A percentile compares a stretch with the other conserved stretches of the same genome.
Evolutionary conservation across 2,797 vertebrate species (phyloP).

Genomic region (Sus cebifrons): DNA sequence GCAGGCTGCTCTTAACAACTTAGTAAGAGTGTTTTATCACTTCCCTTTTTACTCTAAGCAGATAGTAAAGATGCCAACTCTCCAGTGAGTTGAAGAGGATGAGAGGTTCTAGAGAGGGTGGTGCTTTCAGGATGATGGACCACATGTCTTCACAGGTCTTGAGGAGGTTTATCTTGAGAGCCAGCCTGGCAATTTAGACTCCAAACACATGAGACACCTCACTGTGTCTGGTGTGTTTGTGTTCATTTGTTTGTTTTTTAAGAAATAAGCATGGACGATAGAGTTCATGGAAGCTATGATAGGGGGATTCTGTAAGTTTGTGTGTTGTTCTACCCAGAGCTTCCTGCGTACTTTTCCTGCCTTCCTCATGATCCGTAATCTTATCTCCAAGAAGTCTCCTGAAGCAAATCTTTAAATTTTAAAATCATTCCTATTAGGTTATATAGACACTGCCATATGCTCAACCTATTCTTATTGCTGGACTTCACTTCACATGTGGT

Average conservation of each 20-base stretch:
- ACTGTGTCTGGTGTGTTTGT: background rate
- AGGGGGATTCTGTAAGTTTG: background rate
- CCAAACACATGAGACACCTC: background rate
- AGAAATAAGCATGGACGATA: background rate
- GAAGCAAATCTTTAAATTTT: conserved; percentile 48
- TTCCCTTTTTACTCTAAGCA: background rate
- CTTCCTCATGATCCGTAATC: background rate
- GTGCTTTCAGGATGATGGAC: too few relatives aligned
- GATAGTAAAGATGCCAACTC: background rate
- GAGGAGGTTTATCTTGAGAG: background rate
- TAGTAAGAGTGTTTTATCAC: background rate
- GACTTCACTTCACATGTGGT: background rate
- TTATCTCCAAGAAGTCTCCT: background rate
- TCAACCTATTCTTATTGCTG: background rate
- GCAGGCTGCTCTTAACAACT: background rate
- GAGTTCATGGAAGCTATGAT: background rate
- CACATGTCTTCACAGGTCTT: background rate
- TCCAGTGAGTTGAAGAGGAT: background rate
- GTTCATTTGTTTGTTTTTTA: background rate
- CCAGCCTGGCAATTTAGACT: background rate
- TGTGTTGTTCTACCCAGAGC: background rate
- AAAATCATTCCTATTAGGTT: background rate
- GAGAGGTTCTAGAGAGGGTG: background rate
- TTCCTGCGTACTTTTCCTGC: background rate
- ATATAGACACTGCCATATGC: background rate